A percentile compares a stretch with the other conserved stretches of the same genome.
These are phyloP conservation scores for Rutilus rutilus DNA, from an alignment of 2,113 vertebrate genomes.

Conservation along the genomic window DNA sequence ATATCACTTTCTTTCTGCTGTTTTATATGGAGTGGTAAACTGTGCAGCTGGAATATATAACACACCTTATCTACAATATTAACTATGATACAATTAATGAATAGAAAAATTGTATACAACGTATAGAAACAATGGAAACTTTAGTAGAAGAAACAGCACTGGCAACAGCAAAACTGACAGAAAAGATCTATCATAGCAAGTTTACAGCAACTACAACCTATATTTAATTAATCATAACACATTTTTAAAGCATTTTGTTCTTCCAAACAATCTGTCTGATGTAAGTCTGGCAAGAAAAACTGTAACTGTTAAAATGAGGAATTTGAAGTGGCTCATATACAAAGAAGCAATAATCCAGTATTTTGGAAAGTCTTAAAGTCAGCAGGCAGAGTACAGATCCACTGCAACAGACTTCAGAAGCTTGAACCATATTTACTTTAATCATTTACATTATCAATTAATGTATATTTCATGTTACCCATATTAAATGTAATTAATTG, in stretches of 20 bases:
- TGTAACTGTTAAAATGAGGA: neutral
- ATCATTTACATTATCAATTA: too few relatives aligned
- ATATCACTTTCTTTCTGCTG: slow-evolving; percentile 49
- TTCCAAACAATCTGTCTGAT: neutral
- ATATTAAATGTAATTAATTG: neutral
- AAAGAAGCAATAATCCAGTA: neutral
- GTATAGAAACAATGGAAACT: neutral
- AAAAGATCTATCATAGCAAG: neutral
- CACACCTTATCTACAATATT: slow-evolving; percentile 44
- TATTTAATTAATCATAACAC: neutral
- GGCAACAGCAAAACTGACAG: neutral
- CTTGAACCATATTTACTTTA: neutral
- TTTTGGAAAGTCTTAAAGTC: neutral
- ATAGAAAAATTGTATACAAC: too few relatives aligned
- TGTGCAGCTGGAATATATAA: slow-evolving; percentile 54
- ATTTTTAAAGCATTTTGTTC: neutral
- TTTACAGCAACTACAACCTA: neutral
- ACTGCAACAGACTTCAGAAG: neutral
- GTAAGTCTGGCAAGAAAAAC: neutral
- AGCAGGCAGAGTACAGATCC: neutral
- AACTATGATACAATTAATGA: slow-evolving; percentile 43
- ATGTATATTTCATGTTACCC: neutral
- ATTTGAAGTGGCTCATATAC: neutral
- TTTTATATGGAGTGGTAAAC: slow-evolving; percentile 66
- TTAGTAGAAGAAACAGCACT: neutral